phyloP scores from a whole-genome alignment of 1,140 invertebrate species.

The Uloborus diversus region DNA sequence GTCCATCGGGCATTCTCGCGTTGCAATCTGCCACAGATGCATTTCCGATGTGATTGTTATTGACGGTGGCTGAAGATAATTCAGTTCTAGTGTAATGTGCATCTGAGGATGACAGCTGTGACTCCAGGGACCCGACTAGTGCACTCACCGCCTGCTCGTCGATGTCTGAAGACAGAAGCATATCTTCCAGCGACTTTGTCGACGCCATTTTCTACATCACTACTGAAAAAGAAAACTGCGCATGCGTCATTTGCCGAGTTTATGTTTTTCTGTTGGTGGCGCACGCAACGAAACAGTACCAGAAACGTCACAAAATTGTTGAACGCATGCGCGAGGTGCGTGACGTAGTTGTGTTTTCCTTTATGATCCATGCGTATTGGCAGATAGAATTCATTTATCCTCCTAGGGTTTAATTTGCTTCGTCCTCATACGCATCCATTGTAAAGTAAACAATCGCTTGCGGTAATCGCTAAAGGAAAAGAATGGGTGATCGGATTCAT shows the following conservation, averaged over 20 bases:
- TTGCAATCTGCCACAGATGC: constrained; percentile 46
- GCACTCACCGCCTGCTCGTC: constrained; percentile 88
- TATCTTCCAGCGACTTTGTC: constrained; percentile 91
- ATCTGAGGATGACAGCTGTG: constrained; percentile 77
- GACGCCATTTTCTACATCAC: constrained; percentile 86
- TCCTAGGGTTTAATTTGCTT: too few species aligned
- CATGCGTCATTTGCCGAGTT: constrained; percentile 33
- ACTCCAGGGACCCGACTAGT: constrained; percentile 85
- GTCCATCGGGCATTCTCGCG: constrained; percentile 29
- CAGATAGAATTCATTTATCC: too few species aligned
- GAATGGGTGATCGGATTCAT: too few species aligned
- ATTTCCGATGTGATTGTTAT: constrained; percentile 45
- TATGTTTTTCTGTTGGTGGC: too few species aligned
- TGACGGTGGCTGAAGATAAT: constrained; percentile 25
- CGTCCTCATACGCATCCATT: too few species aligned
- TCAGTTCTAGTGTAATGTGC: constrained; percentile 66
- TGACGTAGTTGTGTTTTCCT: too few species aligned
- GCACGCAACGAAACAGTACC: too few species aligned
- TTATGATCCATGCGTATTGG: too few species aligned
- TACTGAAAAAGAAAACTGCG: constrained; percentile 53
- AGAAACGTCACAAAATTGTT: too few species aligned
- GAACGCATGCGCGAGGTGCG: too few species aligned
- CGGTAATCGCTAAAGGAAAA: too few species aligned
- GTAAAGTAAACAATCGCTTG: too few species aligned
- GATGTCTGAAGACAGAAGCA: constrained; percentile 89